These are phyloP conservation scores for Gryon sp. DNA, from an alignment of 1,140 invertebrate genomes.

Conservation along the genomic window DNA sequence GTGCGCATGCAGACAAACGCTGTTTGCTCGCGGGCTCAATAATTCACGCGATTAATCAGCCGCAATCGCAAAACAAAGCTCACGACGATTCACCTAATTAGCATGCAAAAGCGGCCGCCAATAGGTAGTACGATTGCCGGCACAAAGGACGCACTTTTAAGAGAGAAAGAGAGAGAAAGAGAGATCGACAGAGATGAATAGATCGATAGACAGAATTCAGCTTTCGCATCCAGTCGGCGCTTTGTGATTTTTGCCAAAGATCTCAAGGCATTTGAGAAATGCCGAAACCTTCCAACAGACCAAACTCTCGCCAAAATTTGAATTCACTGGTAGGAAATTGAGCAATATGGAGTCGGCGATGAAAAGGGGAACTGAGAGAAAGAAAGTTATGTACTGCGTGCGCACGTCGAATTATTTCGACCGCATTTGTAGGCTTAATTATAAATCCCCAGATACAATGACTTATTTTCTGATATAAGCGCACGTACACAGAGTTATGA, in stretches of 20 bases:
- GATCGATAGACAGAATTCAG: too few relatives aligned
- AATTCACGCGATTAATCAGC: conserved; percentile 35
- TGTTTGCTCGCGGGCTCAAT: conserved; percentile 17
- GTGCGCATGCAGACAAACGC: background rate
- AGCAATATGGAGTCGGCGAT: conserved; percentile 6
- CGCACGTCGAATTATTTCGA: conserved; percentile 13
- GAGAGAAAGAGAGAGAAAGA: too few relatives aligned
- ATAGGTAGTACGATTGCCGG: conserved; percentile 6
- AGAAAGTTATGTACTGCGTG: background rate
- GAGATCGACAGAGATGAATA: too few relatives aligned
- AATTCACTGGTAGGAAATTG: conserved; percentile 30
- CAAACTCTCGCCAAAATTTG: conserved; percentile 38
- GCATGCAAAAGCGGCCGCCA: conserved; percentile 8
- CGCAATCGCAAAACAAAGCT: conserved; percentile 13
- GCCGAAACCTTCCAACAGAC: conserved; percentile 22
- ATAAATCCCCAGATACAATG: conserved; percentile 26
- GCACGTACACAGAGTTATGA: conserved; percentile 17
- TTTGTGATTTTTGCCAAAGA: conserved; percentile 35
- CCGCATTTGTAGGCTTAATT: conserved; percentile 39
- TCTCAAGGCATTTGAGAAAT: conserved; percentile 36
- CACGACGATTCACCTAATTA: conserved; percentile 26
- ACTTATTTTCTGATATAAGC: conserved; percentile 32
- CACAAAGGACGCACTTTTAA: too few relatives aligned
- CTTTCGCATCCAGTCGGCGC: too few relatives aligned
- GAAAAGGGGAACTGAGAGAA: background rate